Base-by-base conservation (phyloP, 2,797 vertebrate genomes). In the Pipistrellus pipistrellus region DNA sequence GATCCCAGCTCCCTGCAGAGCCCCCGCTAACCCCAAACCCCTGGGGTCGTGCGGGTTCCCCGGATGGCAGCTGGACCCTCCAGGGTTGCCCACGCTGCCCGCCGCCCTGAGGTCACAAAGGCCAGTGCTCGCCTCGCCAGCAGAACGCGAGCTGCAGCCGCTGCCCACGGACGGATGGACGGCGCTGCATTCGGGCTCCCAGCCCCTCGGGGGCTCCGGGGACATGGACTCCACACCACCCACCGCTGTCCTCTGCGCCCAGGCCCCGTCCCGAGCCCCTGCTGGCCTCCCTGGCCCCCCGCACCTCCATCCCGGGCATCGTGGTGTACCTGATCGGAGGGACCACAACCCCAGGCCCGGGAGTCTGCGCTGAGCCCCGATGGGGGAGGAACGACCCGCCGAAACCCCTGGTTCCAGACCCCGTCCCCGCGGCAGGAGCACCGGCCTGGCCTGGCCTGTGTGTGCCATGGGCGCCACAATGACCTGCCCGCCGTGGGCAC, bases 321-420 rank as follows among this genome's bases (percentile, higher is more conserved):
- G 99, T 99, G 0, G 99, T 99, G 21, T 99, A 99, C 97, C 98
- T 99, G 77, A 98, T 99, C 3, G 99, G 99, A 1, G 99, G 99
- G 99, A 99, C 98, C 99, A 99, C 98, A 99, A 99, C 92, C 12
- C 12, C 25, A 14, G 99, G 98, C 95, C 99, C 98, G 38, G 99
- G 99, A 99, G 44, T 48, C 97, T 98, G 98, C 15, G 99, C 99
- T 4, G 99, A 99, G 97, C 98, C 98, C 17, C 98, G 99, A 89
- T 99, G 99, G 98, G 99, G 99, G 99, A 99, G 99, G 97, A 99
- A 99, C 8, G 99, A 99, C 97, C 99, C 99, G 0, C 98, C 99
- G 99, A 98, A 99, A 99, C 98, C 98, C 97, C 93, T 99, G 99
- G 99, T 99, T 99, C 97, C 96, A 98, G 96, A 99, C 99, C 96